Conservation (phyloP, 2,888 invertebrate genomes). For the Drosophila quasianomalipes region DNA sequence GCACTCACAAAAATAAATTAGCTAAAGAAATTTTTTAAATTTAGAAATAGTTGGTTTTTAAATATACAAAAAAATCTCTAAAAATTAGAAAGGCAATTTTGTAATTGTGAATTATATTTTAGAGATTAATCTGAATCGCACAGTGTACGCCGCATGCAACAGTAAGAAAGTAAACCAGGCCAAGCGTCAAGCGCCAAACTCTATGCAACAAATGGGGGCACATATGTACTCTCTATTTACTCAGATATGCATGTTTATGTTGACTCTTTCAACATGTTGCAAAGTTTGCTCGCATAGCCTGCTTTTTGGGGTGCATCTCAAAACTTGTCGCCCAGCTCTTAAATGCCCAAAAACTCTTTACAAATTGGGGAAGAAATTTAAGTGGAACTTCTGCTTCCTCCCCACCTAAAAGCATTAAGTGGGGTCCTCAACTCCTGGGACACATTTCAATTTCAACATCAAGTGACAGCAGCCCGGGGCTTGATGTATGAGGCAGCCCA, state of each 20-base stretch:
- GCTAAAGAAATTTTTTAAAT: too few relatives aligned
- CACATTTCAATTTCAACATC: constrained; percentile 72
- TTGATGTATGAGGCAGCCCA: constrained; percentile 47
- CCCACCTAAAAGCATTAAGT: background rate
- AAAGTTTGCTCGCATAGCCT: constrained; percentile 25
- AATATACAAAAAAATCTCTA: too few relatives aligned
- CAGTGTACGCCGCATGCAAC: constrained; percentile 27
- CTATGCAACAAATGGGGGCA: constrained; percentile 19
- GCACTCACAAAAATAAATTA: background rate
- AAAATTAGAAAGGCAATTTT: too few relatives aligned
- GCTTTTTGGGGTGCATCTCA: constrained; percentile 33
- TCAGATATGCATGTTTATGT: background rate
- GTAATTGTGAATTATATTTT: too few relatives aligned
- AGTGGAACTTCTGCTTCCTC: background rate
- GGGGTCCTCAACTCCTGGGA: constrained; percentile 47
- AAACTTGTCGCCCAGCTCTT: background rate
- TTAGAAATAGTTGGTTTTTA: too few relatives aligned
- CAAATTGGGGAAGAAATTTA: constrained; percentile 21
- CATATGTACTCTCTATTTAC: constrained; percentile 15
- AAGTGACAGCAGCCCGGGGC: constrained; percentile 52
- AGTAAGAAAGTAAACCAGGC: constrained; percentile 74
- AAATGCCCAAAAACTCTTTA: constrained; percentile 29
- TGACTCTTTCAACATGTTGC: constrained; percentile 7
- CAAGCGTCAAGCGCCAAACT: constrained; percentile 66
- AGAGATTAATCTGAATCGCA: too few relatives aligned